Percentiles rank a stretch among this genome's conserved stretches.
Conservation (phyloP, 2,113 vertebrate genomes). For the Symphodus melops region DNA sequence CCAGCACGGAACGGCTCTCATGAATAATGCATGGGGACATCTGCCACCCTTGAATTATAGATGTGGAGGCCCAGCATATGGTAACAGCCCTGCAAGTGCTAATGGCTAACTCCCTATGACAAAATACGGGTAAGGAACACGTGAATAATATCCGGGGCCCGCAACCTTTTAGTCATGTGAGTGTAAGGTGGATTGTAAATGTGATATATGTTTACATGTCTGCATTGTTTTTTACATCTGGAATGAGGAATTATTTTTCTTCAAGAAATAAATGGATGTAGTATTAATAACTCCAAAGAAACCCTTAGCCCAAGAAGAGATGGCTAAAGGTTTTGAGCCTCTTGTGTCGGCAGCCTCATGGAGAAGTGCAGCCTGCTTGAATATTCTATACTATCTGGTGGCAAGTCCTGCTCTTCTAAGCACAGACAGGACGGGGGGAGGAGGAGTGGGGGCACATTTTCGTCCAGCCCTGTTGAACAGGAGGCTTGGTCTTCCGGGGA, state of each 20-base stretch:
- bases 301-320: constrained; percentile 27
- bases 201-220: constrained; percentile 19
- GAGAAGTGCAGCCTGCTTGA: constrained; percentile 69
- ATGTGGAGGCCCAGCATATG: constrained; percentile 83
- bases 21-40: constrained; percentile 85
- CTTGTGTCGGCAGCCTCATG: constrained; percentile 52
- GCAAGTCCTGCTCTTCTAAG: constrained; percentile 59
- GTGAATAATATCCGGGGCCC: constrained; percentile 64
- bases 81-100: constrained; percentile 78
- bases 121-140: constrained; percentile 77
- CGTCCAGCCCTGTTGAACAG: constrained; percentile 70
- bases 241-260: constrained; percentile 18
- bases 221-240: constrained; percentile 2
- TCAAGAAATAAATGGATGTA: constrained; percentile 4
- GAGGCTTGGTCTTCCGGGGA: constrained; percentile 76
- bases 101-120: constrained; percentile 78
- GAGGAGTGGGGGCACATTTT: constrained; percentile 48
- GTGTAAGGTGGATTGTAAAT: constrained; percentile 59
- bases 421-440: constrained; percentile 26
- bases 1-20: constrained; percentile 72
- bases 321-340: constrained; percentile 51
- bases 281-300: constrained; percentile 25
- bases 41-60: constrained; percentile 87
- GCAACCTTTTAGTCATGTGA: constrained; percentile 57
- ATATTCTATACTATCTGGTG: constrained; percentile 75